A percentile compares a stretch with the other conserved stretches of the same genome.
Evolutionary conservation across 2,113 vertebrate species (phyloP).

Genomic region (Pelobates fuscus): DNA sequence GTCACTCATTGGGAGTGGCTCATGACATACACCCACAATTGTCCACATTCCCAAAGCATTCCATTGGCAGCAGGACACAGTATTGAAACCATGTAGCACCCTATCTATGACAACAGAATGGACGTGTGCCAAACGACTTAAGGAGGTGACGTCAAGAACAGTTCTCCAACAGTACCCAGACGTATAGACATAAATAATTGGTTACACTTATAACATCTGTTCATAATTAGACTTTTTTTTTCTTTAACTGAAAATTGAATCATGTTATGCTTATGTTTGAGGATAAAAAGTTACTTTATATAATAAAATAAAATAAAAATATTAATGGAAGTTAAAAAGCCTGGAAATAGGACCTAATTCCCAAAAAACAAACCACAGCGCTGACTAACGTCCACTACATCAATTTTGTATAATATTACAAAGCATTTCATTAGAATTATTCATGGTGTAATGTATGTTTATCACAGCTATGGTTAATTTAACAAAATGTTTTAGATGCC

Average conservation of each 20-base stretch:
- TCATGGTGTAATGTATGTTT: conserved; percentile 21
- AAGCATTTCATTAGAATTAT: conserved; percentile 29
- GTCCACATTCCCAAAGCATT: too few species aligned
- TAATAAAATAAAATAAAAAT: conserved; percentile 24
- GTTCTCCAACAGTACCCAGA: too few species aligned
- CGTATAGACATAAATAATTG: too few species aligned
- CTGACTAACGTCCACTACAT: conserved; percentile 28
- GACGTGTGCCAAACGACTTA: too few species aligned
- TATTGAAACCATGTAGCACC: too few species aligned
- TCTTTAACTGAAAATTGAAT: too few species aligned
- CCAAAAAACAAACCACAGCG: conserved; percentile 36
- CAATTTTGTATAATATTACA: conserved; percentile 18
- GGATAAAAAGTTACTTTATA: conserved; percentile 20
- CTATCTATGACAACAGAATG: too few species aligned
- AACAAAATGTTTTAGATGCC: neutral
- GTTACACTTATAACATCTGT: neutral
- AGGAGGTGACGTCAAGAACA: too few species aligned
- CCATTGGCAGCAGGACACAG: too few species aligned
- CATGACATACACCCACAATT: too few species aligned
- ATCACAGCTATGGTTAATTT: conserved; percentile 1
- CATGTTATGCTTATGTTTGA: conserved; percentile 1
- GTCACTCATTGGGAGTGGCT: too few species aligned
- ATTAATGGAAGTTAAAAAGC: conserved; percentile 27
- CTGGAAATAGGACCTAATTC: conserved; percentile 5
- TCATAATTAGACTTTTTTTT: neutral